Conservation (phyloP, 2,888 invertebrate species). For the Petrolisthes manimaculis region DNA sequence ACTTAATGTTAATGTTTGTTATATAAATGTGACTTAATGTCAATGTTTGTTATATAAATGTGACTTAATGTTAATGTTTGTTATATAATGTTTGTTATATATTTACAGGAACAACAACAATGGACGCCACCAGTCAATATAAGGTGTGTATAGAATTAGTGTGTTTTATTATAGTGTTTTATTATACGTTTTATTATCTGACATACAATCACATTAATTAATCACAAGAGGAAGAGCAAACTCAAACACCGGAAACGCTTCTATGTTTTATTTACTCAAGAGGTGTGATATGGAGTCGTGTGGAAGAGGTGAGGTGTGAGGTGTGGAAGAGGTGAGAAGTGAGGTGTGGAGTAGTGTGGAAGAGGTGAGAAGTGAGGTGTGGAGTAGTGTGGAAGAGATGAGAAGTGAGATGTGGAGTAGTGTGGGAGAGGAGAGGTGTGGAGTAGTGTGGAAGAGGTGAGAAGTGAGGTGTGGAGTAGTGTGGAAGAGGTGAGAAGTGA, state of each 20-base stretch:
- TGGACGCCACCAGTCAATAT: slow-evolving; percentile 20
- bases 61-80: not conserved
- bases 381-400: not conserved
- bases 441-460: not conserved
- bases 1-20: too few relatives aligned
- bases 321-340: too few relatives aligned
- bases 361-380: not conserved
- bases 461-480: not conserved
- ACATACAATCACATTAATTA: too few relatives aligned
- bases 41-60: too few relatives aligned
- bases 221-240: too few relatives aligned
- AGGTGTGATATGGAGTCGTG: not conserved
- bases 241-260: too few relatives aligned
- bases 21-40: too few relatives aligned
- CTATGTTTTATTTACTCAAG: too few relatives aligned
- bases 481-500: not conserved
- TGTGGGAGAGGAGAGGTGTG: not conserved
- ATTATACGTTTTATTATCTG: too few relatives aligned
- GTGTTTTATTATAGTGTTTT: too few relatives aligned
- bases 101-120: not conserved
- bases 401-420: not conserved
- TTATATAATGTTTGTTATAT: not conserved
- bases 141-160: slow-evolving; percentile 1
- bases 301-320: not conserved
- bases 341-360: not conserved